Evolutionary conservation across 2,888 invertebrate genomes (phyloP).

Genomic region (Icerya purchasi): DNA sequence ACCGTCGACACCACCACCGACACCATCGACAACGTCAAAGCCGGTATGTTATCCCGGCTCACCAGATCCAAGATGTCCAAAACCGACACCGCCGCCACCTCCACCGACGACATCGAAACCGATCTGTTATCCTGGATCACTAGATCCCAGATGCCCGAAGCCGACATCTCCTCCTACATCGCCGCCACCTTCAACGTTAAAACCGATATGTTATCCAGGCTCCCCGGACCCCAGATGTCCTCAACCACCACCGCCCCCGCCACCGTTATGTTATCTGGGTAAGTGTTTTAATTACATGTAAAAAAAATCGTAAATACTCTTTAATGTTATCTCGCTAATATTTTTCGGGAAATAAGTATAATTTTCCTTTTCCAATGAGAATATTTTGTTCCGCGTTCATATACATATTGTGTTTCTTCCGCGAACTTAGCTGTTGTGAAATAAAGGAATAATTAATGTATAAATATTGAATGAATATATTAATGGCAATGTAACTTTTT

Average conservation of each 20-base stretch:
- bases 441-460: no score
- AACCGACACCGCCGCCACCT: constrained; percentile 11
- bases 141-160: constrained; percentile 8
- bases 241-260: no score
- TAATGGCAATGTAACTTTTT: no score
- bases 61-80: constrained; percentile 9
- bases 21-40: constrained; percentile 17
- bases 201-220: background rate
- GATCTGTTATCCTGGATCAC: background rate
- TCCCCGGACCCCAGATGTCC: background rate
- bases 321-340: no score
- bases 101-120: background rate
- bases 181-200: background rate
- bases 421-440: no score
- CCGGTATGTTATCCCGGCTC: constrained; percentile 22
- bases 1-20: constrained; percentile 15
- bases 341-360: no score
- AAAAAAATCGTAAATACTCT: no score
- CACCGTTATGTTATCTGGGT: background rate
- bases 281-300: background rate
- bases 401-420: no score
- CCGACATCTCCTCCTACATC: constrained; percentile 4
- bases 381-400: no score
- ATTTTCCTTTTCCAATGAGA: no score
- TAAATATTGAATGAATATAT: no score